Base-by-base conservation (phyloP, 2,797 vertebrate genomes). In the Pipistrellus nathusii region DNA sequence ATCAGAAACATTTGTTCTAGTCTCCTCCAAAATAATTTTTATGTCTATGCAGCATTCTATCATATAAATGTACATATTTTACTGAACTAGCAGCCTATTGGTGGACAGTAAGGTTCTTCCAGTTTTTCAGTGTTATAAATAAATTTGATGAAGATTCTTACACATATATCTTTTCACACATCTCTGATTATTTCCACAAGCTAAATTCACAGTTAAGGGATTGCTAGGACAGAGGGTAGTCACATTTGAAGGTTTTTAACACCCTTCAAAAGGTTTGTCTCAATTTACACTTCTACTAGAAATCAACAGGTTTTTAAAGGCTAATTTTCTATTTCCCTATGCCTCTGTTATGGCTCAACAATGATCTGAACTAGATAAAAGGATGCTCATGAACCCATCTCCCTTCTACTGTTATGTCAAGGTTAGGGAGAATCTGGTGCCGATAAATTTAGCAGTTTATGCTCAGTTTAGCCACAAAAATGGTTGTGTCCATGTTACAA, bases 191-290 rank as follows among this genome's bases (percentile, higher is more conserved):
- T 94, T 96, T 81, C 38, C 30, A 73, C 90, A 73, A 93, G 77
- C 85, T 35, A 96, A 94, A 93, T 90, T 96, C 88, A 92, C 92
- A 95, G 76, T 92, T 95, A 78, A 87, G 72, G 41, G 88, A 85
- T 75, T 85, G 64, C 76, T 55, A 5, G 73, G 66, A 66, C 76
- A 89, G 4, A 81, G 48, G 41, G n/a, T 78, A 53, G 38, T 94
- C 66, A 71, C 83, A 32, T 93, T 85, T 91, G 87, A 78, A 94
- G 23, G 32, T 44, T 90, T 30, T 95, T 94, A 95, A 83, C 89
- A 90, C 38, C 59, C 41, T 90, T 93, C 78, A 53, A 44, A 82
- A 94, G 51, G 62, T 91, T 93, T 88, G 35, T 75, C 66, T 64
- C 55, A 85, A 93, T 94, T 95, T 93, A 90, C 17, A 89, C 46